Percentiles rank a stretch among this genome's conserved stretches.
phyloP scores from a whole-genome alignment of 2,888 invertebrate genomes.

The Torymus texanus region DNA sequence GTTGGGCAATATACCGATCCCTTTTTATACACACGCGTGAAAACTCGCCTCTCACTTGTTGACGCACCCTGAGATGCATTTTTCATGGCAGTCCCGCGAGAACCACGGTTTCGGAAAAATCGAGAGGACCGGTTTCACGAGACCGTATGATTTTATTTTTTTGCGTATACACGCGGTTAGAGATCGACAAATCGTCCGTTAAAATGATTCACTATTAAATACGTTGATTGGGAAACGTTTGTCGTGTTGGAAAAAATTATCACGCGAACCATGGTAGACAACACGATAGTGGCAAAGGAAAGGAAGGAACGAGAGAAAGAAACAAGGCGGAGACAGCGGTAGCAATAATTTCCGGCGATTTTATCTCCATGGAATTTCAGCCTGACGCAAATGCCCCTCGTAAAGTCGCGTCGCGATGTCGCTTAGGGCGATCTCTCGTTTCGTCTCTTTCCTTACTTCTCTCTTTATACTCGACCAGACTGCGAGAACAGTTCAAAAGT shows the following conservation, averaged over 20 bases:
- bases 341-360: slow-evolving; percentile 69
- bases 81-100: slow-evolving; percentile 21
- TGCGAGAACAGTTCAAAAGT: slow-evolving; percentile 53
- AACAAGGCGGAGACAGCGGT: slow-evolving; percentile 57
- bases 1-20: slow-evolving; percentile 20
- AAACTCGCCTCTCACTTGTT: slow-evolving; percentile 30
- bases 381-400: slow-evolving; percentile 67
- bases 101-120: too few species aligned
- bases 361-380: slow-evolving; percentile 68
- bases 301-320: slow-evolving; percentile 7
- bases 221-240: too few species aligned
- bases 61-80: slow-evolving; percentile 22
- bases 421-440: slow-evolving; percentile 59
- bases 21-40: slow-evolving; percentile 9
- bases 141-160: too few species aligned
- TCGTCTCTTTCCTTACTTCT: not conserved
- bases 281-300: not conserved
- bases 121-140: too few species aligned
- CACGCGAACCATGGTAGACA: not conserved
- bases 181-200: too few species aligned
- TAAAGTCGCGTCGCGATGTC: slow-evolving; percentile 68
- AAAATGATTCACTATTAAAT: too few species aligned
- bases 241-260: too few species aligned
- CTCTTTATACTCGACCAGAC: slow-evolving; percentile 38
- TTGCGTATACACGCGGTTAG: too few species aligned